Percentiles rank a stretch among this genome's conserved stretches.
Evolutionary conservation across 2,888 invertebrate species (phyloP).

Genomic region (Harmothoe impar): DNA sequence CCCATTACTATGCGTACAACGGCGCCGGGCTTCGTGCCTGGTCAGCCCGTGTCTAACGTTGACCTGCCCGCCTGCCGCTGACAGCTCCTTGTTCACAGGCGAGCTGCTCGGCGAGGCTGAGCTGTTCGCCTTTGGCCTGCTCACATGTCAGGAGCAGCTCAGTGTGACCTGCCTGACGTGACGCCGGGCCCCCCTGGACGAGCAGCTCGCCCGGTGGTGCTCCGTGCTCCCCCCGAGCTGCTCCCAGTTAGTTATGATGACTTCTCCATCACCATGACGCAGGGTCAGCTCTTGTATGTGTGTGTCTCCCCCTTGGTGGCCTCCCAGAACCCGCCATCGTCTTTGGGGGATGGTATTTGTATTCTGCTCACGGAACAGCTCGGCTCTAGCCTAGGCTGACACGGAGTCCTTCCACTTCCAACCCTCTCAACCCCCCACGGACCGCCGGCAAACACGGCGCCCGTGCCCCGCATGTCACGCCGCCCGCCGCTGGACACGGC

Average conservation of each 20-base stretch:
- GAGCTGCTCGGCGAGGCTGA: neutral
- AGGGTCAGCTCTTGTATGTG: neutral
- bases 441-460: neutral
- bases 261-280: slow-evolving; percentile 18
- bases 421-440: neutral
- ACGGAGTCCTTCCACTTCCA: neutral
- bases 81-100: slow-evolving; percentile 38
- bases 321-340: neutral
- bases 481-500: neutral
- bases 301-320: neutral
- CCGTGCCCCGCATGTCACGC: neutral
- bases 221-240: neutral
- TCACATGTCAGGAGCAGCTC: slow-evolving; percentile 15
- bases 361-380: neutral
- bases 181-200: neutral
- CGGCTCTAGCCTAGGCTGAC: neutral
- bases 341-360: slow-evolving; percentile 13
- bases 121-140: neutral
- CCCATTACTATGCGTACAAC: neutral
- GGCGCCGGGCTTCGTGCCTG: neutral
- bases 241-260: slow-evolving; percentile 34
- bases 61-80: slow-evolving; percentile 22
- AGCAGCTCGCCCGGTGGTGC: neutral
- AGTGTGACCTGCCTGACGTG: slow-evolving; percentile 1
- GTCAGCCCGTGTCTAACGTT: neutral